Evolutionary conservation across 2,797 vertebrate genomes (phyloP).

Genomic region (Chaetophractus vellerosus): DNA sequence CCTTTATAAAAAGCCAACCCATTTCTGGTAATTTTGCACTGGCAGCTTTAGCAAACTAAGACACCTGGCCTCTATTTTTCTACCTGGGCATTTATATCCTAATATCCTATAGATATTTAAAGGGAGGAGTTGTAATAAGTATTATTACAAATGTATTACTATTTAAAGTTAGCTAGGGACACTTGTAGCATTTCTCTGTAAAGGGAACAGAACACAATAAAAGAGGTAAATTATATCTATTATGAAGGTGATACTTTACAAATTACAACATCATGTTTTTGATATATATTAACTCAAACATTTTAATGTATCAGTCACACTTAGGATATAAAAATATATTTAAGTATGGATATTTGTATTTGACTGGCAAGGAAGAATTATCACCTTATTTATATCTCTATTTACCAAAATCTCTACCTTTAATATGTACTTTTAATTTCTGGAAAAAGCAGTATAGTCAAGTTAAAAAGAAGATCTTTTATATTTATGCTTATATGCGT

Average conservation of each 20-base stretch:
- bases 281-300: background rate
- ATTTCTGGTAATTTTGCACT: too few species aligned
- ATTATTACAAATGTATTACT: background rate
- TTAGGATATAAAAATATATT: background rate
- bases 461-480: background rate
- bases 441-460: background rate
- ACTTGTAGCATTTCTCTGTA: slow-evolving; percentile 12
- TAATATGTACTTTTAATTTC: background rate
- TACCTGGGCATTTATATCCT: background rate
- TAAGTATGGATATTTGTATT: background rate
- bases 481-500: background rate
- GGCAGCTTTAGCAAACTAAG: too few species aligned
- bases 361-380: slow-evolving; percentile 2
- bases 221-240: background rate
- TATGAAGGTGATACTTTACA: slow-evolving; percentile 31
- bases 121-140: background rate
- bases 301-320: background rate
- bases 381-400: background rate
- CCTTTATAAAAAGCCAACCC: too few species aligned
- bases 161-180: background rate
- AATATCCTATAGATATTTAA: background rate
- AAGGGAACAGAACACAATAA: background rate
- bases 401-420: background rate
- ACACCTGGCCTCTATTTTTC: background rate
- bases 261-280: background rate